These are phyloP conservation scores for Elegia similella DNA, from an alignment of 2,888 invertebrate genomes.

Conservation along the genomic window DNA sequence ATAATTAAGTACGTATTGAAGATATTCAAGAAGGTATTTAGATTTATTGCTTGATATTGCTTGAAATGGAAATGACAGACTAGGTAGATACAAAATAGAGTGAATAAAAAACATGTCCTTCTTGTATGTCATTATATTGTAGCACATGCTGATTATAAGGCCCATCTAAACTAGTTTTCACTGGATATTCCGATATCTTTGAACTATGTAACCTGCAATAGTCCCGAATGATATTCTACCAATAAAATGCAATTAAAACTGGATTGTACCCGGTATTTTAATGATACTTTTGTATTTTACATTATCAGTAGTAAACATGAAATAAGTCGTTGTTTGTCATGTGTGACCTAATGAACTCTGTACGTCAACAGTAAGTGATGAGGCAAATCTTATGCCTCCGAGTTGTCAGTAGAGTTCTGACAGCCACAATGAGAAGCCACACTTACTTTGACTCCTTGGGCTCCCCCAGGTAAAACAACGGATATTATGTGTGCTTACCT, in stretches of 20 bases:
- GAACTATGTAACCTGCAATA: conserved; percentile 1
- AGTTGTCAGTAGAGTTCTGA: conserved; percentile 70
- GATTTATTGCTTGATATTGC: no score
- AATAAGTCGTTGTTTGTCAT: conserved; percentile 33
- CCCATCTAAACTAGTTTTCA: background rate
- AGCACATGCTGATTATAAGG: background rate
- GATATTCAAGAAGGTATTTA: no score
- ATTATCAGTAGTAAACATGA: conserved; percentile 26
- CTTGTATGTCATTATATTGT: background rate
- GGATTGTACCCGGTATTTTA: conserved; percentile 4
- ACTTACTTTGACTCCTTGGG: conserved; percentile 72
- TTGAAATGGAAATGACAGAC: no score
- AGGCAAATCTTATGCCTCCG: conserved; percentile 70
- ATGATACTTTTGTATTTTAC: conserved; percentile 2
- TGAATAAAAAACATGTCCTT: no score
- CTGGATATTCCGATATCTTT: background rate
- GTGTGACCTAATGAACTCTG: conserved; percentile 69
- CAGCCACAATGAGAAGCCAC: conserved; percentile 77
- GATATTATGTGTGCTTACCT: conserved; percentile 22
- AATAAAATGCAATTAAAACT: conserved; percentile 12
- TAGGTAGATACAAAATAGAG: no score
- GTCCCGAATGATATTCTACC: conserved; percentile 7
- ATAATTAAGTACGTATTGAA: no score
- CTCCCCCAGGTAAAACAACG: conserved; percentile 70
- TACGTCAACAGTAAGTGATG: conserved; percentile 78